Evolutionary conservation across 2,113 vertebrate species (phyloP).

Genomic region (Microcebus ravelobensis): DNA sequence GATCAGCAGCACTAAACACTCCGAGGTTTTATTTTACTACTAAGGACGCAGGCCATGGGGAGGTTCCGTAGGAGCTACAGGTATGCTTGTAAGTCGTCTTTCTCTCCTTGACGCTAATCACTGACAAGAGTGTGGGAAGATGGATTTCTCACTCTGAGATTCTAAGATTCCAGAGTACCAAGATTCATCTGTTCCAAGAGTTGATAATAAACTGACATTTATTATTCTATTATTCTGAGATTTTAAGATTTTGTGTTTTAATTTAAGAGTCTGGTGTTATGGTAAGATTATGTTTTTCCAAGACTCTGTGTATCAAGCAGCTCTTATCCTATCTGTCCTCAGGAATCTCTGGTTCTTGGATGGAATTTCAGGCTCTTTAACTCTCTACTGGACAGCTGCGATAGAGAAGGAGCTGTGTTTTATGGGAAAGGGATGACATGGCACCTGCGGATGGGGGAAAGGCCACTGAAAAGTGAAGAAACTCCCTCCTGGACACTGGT

Average conservation of each 20-base stretch:
- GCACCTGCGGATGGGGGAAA: neutral
- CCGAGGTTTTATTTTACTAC: neutral
- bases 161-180: neutral
- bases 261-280: neutral
- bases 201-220: neutral
- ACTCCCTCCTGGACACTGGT: neutral
- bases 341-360: neutral
- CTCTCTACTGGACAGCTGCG: neutral
- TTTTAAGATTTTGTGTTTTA: constrained; percentile 19
- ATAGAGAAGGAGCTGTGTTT: neutral
- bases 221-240: neutral
- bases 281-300: neutral
- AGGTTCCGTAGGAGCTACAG: neutral
- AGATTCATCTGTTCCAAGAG: neutral
- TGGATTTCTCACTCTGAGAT: neutral
- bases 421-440: neutral
- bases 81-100: neutral
- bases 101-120: neutral
- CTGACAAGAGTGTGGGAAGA: neutral
- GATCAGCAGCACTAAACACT: neutral
- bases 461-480: neutral
- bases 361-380: neutral
- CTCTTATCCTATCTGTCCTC: neutral
- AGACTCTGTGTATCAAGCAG: neutral
- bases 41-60: neutral